Conservation (phyloP, 2,113 vertebrate genomes). For the Progne subis region DNA sequence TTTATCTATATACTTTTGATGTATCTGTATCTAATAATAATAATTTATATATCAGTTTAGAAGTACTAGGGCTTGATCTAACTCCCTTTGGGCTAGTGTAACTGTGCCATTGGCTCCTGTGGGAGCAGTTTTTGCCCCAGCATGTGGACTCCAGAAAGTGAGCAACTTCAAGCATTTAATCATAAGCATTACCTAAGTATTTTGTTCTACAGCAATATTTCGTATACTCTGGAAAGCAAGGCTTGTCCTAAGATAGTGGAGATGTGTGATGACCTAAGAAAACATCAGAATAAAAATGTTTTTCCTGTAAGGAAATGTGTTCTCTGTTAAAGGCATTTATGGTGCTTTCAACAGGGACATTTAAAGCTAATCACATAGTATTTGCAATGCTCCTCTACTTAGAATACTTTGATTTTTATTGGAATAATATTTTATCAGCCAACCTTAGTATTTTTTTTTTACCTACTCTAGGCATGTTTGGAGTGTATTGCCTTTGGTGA, state of each 20-base stretch:
- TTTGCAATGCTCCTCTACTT: neutral
- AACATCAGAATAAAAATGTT: neutral
- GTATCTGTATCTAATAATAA: neutral
- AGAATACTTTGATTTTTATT: neutral
- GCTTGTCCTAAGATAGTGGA: neutral
- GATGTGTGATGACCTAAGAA: neutral
- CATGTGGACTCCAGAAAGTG: neutral
- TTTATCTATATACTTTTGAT: constrained; percentile 34
- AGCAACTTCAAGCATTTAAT: neutral
- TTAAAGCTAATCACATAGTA: neutral
- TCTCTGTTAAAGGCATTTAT: neutral
- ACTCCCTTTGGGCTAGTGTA: neutral
- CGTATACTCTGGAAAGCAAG: neutral
- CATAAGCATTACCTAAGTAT: neutral
- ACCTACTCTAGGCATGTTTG: neutral
- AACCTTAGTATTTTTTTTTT: neutral
- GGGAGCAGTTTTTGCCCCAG: neutral
- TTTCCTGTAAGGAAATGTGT: neutral
- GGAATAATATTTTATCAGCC: neutral
- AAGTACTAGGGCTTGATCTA: neutral
- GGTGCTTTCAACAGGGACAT: neutral
- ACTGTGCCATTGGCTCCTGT: neutral
- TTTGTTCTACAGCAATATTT: neutral
- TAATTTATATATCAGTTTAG: neutral
- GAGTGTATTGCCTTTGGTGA: neutral